A percentile compares a stretch with the other conserved stretches of the same genome.
Conservation (phyloP, 1,140 invertebrate species). For the Himalopsyche phryganea region DNA sequence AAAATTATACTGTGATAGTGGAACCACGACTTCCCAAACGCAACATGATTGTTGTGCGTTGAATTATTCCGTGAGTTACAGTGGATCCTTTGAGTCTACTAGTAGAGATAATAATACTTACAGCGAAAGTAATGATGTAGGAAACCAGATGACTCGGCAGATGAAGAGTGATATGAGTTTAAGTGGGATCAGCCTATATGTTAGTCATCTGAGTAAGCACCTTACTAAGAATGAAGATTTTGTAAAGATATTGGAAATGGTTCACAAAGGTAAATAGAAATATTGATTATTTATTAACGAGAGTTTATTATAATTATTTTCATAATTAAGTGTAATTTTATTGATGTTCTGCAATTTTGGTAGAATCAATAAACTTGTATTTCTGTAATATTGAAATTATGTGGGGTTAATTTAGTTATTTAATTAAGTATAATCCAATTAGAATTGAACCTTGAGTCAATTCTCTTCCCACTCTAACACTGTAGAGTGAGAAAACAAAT, state of each 20-base stretch:
- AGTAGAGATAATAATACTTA: neutral
- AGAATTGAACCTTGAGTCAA: too few species aligned
- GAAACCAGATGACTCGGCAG: constrained; percentile 5
- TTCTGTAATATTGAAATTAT: too few species aligned
- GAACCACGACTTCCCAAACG: constrained; percentile 9
- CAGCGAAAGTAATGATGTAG: constrained; percentile 12
- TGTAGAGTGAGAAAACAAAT: too few species aligned
- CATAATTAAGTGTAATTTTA: too few species aligned
- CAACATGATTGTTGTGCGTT: constrained; percentile 24
- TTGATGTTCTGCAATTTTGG: too few species aligned
- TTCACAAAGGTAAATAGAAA: constrained; percentile 26
- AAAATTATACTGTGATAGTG: constrained; percentile 21
- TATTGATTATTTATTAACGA: too few species aligned
- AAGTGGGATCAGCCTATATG: constrained; percentile 29
- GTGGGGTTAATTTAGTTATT: too few species aligned
- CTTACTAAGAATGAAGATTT: constrained; percentile 28
- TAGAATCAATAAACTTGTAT: too few species aligned
- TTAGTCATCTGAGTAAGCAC: constrained; percentile 26
- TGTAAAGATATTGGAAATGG: constrained; percentile 28
- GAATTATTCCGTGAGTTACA: neutral
- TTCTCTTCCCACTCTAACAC: too few species aligned
- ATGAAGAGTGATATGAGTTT: constrained; percentile 5
- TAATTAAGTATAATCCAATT: too few species aligned
- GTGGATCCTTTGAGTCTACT: neutral
- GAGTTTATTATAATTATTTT: too few species aligned